Evolutionary conservation across 2,888 invertebrate species (phyloP).

Genomic region (Eulithis testata): DNA sequence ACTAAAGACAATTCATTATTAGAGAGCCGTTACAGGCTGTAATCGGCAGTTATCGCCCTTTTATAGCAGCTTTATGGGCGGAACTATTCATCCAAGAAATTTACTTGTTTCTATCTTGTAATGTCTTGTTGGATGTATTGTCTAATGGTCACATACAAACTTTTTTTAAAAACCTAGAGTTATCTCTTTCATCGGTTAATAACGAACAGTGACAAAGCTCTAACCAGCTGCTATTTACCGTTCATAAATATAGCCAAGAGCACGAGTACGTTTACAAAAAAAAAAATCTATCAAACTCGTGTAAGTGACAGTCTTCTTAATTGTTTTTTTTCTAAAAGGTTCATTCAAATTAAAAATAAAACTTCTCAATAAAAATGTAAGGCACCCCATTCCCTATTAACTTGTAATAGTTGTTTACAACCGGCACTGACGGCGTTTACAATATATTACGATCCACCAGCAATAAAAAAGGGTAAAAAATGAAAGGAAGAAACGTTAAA

Average conservation of each 20-base stretch:
- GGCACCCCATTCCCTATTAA: conserved; percentile 68
- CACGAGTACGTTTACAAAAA: too few relatives aligned
- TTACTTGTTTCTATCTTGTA: conserved; percentile 70
- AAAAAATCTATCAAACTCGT: too few relatives aligned
- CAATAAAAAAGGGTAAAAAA: conserved; percentile 83
- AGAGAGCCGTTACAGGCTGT: conserved; percentile 78
- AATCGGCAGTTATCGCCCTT: conserved; percentile 84
- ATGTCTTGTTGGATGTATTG: conserved; percentile 73
- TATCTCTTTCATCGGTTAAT: too few relatives aligned
- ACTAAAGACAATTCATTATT: conserved; percentile 85
- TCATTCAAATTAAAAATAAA: conserved; percentile 43
- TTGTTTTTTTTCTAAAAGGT: neutral
- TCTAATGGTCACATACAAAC: neutral
- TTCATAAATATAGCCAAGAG: too few relatives aligned
- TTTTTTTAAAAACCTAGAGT: too few relatives aligned
- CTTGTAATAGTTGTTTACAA: conserved; percentile 83
- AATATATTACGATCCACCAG: conserved; percentile 82
- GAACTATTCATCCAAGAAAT: conserved; percentile 82
- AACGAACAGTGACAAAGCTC: too few relatives aligned
- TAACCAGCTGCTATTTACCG: too few relatives aligned
- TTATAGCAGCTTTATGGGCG: conserved; percentile 83
- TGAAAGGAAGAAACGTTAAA: conserved; percentile 81
- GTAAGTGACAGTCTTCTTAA: too few relatives aligned
- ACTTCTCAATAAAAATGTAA: conserved; percentile 33
- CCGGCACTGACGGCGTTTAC: conserved; percentile 77